These are phyloP conservation scores for Hypothenemus hampei DNA, from an alignment of 1,140 invertebrate species.

Conservation along the genomic window DNA sequence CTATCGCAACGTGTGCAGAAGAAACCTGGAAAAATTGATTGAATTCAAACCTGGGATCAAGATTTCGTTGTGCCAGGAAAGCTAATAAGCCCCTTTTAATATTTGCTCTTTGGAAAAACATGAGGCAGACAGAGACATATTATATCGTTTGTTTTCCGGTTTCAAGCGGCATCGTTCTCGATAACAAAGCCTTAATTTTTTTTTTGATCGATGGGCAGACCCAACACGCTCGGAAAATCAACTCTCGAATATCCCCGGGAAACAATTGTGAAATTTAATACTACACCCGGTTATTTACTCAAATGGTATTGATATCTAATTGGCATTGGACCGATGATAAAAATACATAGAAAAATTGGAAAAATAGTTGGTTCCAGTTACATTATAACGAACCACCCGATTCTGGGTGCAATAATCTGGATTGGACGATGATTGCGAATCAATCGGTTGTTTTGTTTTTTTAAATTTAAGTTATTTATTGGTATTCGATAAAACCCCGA, in stretches of 20 bases:
- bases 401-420: not conserved
- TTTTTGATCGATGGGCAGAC: constrained; percentile 15
- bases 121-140: constrained; percentile 16
- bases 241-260: constrained; percentile 5
- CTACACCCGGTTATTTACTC: not conserved
- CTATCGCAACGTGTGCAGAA: no score
- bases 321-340: no score
- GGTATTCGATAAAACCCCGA: no score
- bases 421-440: no score
- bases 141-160: constrained; percentile 18
- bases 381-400: not conserved
- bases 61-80: not conserved
- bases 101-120: constrained; percentile 12
- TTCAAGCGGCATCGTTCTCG: constrained; percentile 6
- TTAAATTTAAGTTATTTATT: no score
- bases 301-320: no score
- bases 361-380: not conserved
- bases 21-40: no score
- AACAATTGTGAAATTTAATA: not conserved
- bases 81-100: constrained; percentile 11
- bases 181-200: constrained; percentile 21
- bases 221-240: not conserved
- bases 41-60: no score
- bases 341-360: not conserved
- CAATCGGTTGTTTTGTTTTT: no score